Conservation (phyloP, 1,140 invertebrate species). For the Aleiodes sp. region DNA sequence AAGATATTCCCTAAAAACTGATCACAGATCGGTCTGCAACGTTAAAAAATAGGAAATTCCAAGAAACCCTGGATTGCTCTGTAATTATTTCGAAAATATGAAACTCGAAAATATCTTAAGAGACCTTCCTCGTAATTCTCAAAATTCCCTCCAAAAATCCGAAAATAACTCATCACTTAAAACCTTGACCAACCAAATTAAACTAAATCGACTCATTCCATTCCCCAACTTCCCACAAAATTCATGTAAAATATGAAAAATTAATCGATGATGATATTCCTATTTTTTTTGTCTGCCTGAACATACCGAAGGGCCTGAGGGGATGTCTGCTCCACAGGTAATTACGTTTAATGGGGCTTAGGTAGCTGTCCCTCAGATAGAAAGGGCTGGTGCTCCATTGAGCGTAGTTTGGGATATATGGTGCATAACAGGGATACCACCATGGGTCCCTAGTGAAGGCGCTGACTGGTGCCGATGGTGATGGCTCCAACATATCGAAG, state of each 20-base stretch:
- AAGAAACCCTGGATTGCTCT: too few species aligned
- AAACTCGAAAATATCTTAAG: too few species aligned
- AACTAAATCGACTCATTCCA: too few species aligned
- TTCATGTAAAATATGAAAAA: not conserved
- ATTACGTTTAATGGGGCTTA: conserved; percentile 86
- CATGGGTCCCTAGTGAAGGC: conserved; percentile 84
- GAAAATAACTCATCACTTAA: too few species aligned
- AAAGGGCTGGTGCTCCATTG: conserved; percentile 75
- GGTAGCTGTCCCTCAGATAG: conserved; percentile 84
- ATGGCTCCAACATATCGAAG: conserved; percentile 80
- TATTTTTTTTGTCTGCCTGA: conserved; percentile 8
- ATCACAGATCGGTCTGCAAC: too few species aligned
- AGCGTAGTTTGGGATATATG: conserved; percentile 71
- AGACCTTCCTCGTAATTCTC: too few species aligned
- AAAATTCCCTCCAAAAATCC: too few species aligned
- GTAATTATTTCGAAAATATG: too few species aligned
- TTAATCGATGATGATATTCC: not conserved
- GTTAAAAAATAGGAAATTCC: too few species aligned
- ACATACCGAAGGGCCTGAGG: conserved; percentile 84
- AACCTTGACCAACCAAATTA: too few species aligned
- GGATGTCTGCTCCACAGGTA: conserved; percentile 90
- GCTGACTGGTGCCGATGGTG: conserved; percentile 77
- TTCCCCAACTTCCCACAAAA: too few species aligned
- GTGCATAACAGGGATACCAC: conserved; percentile 84
- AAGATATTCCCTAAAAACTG: too few species aligned